These are phyloP conservation scores for Acrocephalus scirpaceus DNA, from an alignment of 2,797 vertebrate species.

Conservation along the genomic window DNA sequence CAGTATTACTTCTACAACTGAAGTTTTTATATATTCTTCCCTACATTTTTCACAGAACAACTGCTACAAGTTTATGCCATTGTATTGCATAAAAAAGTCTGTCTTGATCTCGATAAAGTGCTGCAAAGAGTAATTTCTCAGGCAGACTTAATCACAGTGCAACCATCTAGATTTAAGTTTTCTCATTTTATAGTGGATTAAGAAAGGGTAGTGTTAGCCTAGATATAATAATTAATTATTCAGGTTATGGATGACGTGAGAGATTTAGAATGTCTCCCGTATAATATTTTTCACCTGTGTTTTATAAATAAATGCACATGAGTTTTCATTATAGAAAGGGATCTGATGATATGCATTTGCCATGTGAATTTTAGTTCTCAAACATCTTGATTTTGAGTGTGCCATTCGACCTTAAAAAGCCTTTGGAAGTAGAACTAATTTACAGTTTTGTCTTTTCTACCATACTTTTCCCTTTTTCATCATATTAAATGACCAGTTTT, in stretches of 20 bases:
- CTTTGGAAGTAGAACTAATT: not conserved
- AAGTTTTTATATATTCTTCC: not conserved
- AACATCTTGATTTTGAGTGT: not conserved
- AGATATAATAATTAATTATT: not conserved
- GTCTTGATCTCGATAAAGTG: not conserved
- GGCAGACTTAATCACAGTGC: not conserved
- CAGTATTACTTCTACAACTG: not conserved
- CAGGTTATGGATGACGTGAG: not conserved
- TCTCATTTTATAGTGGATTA: not conserved
- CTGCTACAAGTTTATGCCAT: not conserved
- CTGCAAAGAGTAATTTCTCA: not conserved
- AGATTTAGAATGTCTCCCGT: not conserved
- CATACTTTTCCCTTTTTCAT: rapidly evolving
- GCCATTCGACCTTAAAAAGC: not conserved
- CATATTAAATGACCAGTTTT: not conserved
- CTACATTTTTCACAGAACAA: not conserved
- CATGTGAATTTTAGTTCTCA: not conserved
- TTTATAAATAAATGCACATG: not conserved
- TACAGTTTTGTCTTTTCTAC: not conserved
- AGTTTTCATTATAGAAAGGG: not conserved
- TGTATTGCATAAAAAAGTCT: not conserved
- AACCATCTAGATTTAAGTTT: not conserved
- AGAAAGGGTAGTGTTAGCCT: not conserved
- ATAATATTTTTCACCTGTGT: not conserved
- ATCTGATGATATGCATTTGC: not conserved